Evolutionary conservation across 92 coral and sea anemone genomes (phyloP).

Genomic region (Porites lobata): DNA sequence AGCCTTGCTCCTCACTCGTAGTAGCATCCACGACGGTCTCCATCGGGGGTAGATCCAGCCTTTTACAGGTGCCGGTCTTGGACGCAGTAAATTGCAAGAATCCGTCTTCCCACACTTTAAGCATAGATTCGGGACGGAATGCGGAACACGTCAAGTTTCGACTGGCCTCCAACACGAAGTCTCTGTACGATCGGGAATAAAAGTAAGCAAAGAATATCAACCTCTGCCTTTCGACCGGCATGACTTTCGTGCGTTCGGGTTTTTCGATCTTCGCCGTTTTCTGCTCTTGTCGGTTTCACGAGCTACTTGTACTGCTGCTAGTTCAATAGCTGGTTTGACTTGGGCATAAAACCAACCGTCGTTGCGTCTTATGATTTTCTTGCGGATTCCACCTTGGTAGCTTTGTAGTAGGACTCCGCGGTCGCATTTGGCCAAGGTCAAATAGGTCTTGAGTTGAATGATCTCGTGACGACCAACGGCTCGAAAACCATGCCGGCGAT

Average conservation of each 20-base stretch:
- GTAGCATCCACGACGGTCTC: background rate
- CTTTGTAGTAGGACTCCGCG: background rate
- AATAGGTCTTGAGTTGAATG: constrained; percentile 2
- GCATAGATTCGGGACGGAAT: background rate
- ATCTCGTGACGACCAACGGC: background rate
- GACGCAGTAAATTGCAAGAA: constrained; percentile 1
- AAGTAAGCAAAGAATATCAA: constrained; percentile 22
- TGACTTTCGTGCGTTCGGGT: background rate
- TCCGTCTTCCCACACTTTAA: constrained; percentile 33
- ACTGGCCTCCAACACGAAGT: background rate
- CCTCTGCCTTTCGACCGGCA: constrained; percentile 10
- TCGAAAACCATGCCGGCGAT: background rate
- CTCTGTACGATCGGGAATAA: background rate
- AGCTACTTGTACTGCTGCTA: background rate
- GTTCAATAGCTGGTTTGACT: constrained; percentile 12
- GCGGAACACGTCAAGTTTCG: background rate
- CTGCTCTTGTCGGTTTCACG: background rate
- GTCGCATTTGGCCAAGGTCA: background rate
- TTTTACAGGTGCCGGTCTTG: too few relatives aligned
- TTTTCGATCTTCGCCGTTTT: background rate
- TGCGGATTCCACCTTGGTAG: background rate
- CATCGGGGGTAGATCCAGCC: background rate
- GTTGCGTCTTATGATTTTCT: background rate
- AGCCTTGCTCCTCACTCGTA: background rate
- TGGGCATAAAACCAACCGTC: background rate